Evolutionary conservation across 2,797 vertebrate species (phyloP).

Genomic region (Siniperca scherzeri): DNA sequence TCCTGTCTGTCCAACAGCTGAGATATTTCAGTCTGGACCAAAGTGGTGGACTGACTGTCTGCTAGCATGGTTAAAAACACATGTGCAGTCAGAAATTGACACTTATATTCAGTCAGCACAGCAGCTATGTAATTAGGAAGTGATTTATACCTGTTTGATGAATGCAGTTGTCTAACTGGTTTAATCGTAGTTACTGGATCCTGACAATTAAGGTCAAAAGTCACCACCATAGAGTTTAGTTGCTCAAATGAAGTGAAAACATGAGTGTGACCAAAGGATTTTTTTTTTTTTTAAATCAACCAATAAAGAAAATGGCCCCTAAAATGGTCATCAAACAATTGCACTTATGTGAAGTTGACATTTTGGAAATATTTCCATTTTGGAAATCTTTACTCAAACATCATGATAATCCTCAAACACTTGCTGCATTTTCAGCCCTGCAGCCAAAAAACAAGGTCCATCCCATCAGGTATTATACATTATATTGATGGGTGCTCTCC

Average conservation of each 20-base stretch:
- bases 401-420: neutral
- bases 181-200: neutral
- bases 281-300: neutral
- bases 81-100: too few relatives aligned
- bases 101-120: neutral
- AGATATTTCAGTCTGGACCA: neutral
- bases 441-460: constrained; percentile 6
- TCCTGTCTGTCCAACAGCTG: neutral
- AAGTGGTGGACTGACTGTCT: neutral
- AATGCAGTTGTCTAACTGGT: neutral
- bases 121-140: constrained; percentile 1
- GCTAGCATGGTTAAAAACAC: neutral
- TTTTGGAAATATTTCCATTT: neutral
- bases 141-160: neutral
- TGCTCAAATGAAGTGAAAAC: neutral
- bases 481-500: constrained; percentile 38
- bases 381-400: neutral
- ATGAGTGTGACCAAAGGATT: neutral
- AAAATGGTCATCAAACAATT: neutral
- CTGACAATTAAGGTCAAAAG: neutral
- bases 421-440: neutral
- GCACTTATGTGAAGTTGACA: neutral
- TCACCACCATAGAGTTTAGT: neutral
- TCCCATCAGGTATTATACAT: constrained; percentile 26
- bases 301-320: neutral